Conservation (phyloP, 2,797 vertebrate genomes). For the Dallia pectoralis region DNA sequence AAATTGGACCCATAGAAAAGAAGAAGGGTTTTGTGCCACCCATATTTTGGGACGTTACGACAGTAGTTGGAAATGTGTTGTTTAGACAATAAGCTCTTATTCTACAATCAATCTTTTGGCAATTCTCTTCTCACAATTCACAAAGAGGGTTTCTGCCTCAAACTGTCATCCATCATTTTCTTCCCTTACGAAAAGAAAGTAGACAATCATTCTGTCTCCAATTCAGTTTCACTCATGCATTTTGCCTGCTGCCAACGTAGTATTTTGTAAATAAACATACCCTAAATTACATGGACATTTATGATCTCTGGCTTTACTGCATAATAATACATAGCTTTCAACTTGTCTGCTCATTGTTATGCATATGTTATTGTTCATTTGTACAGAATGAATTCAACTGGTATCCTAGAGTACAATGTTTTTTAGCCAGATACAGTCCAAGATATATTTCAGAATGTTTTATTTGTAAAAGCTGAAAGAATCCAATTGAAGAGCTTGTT, state of each 20-base stretch:
- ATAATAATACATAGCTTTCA: conserved; percentile 16
- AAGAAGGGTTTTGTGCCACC: no score
- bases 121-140: no score
- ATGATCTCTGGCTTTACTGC: conserved; percentile 7
- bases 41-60: no score
- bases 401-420: not conserved
- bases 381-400: not conserved
- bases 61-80: no score
- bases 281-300: conserved; percentile 21
- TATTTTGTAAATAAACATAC: conserved; percentile 30
- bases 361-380: conserved; percentile 14
- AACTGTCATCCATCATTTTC: no score
- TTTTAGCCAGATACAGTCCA: not conserved
- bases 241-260: conserved; percentile 16
- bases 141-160: no score
- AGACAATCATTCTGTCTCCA: no score
- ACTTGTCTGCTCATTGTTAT: conserved; percentile 14
- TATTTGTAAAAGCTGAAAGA: not conserved
- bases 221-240: no score
- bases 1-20: no score
- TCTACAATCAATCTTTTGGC: no score
- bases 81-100: no score
- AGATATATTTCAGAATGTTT: not conserved
- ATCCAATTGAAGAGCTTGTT: not conserved
- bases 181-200: no score